Percentiles rank a stretch among this genome's conserved stretches.
Evolutionary conservation across 2,888 invertebrate genomes (phyloP).

Genomic region (Helicoverpa assulta): DNA sequence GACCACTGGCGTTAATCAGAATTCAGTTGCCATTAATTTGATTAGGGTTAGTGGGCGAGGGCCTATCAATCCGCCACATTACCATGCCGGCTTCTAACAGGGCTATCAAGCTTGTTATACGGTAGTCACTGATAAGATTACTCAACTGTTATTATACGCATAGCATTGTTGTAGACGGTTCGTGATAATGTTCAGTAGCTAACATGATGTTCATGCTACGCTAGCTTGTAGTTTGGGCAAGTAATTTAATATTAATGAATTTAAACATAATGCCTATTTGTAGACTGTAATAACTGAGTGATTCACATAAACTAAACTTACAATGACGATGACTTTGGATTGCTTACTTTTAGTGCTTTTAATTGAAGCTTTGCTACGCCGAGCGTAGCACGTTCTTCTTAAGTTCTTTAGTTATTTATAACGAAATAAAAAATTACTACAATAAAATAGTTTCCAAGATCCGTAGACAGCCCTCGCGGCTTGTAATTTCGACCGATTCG

Average conservation of each 20-base stretch:
- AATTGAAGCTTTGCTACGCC: too few species aligned
- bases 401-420: neutral
- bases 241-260: too few species aligned
- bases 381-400: neutral
- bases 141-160: conserved; percentile 41
- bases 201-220: conserved; percentile 22
- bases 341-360: too few species aligned
- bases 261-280: too few species aligned
- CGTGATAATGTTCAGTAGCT: conserved; percentile 34
- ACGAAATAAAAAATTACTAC: neutral
- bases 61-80: conserved; percentile 88
- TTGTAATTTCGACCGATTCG: conserved; percentile 88
- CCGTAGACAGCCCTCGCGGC: conserved; percentile 77
- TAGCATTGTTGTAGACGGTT: conserved; percentile 34
- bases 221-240: neutral
- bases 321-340: too few species aligned
- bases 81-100: conserved; percentile 80
- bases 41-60: conserved; percentile 90
- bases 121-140: conserved; percentile 55
- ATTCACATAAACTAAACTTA: too few species aligned
- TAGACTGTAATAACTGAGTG: too few species aligned
- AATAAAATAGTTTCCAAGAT: conserved; percentile 1
- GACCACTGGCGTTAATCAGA: conserved; percentile 86
- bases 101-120: conserved; percentile 66
- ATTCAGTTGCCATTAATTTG: conserved; percentile 89